phyloP scores from a whole-genome alignment of 2,888 invertebrate species.

The Netelia melanura region DNA sequence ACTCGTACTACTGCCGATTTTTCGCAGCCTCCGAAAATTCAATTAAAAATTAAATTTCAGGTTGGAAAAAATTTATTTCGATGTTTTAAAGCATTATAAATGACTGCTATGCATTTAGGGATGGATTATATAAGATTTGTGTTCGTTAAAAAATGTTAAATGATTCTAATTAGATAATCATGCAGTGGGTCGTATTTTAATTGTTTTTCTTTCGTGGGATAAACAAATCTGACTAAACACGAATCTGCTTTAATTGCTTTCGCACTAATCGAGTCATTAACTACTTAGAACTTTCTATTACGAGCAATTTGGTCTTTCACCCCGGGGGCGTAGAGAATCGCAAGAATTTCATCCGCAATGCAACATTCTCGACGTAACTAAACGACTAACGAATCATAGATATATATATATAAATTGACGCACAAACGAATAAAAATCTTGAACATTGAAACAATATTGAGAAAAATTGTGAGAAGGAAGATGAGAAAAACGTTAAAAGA shows the following conservation, averaged over 20 bases:
- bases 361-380: slow-evolving; percentile 14
- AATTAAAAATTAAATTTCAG: background rate
- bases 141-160: too few relatives aligned
- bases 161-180: too few relatives aligned
- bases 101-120: too few relatives aligned
- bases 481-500: slow-evolving; percentile 21
- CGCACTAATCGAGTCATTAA: slow-evolving; percentile 52
- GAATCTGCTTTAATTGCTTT: slow-evolving; percentile 15
- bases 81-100: background rate
- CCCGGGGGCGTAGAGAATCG: background rate
- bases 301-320: slow-evolving; percentile 26
- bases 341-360: slow-evolving; percentile 29
- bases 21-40: background rate
- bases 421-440: slow-evolving; percentile 4
- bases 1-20: slow-evolving; percentile 36
- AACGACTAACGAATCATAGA: background rate
- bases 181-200: background rate
- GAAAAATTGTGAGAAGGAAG: slow-evolving; percentile 13
- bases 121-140: too few relatives aligned
- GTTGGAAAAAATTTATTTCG: background rate
- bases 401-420: background rate
- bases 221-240: slow-evolving; percentile 2
- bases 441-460: background rate
- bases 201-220: background rate
- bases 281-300: slow-evolving; percentile 46